phyloP scores from a whole-genome alignment of 2,113 vertebrate species.

The Paramisgurnus dabryanus region DNA sequence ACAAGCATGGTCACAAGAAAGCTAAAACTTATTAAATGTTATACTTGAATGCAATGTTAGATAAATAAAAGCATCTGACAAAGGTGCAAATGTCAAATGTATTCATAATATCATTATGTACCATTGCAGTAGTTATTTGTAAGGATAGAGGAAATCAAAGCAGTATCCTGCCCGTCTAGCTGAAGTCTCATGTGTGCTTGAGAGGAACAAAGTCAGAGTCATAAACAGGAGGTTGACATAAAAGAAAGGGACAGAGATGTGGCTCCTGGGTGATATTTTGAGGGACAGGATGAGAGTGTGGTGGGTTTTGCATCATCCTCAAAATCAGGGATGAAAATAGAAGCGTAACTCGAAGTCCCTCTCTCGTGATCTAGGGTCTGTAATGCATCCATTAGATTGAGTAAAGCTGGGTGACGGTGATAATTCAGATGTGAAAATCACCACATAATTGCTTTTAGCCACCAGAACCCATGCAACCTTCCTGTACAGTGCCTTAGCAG shows the following conservation, averaged over 20 bases:
- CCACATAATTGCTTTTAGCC: slow-evolving; percentile 65
- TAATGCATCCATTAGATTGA: slow-evolving; percentile 33
- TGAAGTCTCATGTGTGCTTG: slow-evolving; percentile 18
- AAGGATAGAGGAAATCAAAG: too few relatives aligned
- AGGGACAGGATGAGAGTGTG: slow-evolving; percentile 9
- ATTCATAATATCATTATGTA: too few relatives aligned
- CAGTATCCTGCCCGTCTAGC: background rate
- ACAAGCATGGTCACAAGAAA: too few relatives aligned
- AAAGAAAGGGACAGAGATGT: slow-evolving; percentile 12
- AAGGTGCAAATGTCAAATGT: too few relatives aligned
- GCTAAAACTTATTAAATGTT: too few relatives aligned
- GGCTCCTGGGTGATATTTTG: slow-evolving; percentile 28
- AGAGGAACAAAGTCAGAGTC: background rate
- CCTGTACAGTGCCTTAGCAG: slow-evolving; percentile 40
- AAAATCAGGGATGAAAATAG: slow-evolving; percentile 17
- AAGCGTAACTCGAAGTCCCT: background rate
- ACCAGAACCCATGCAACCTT: slow-evolving; percentile 54
- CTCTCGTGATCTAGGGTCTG: background rate
- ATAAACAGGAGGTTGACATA: background rate
- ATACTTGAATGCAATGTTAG: too few relatives aligned
- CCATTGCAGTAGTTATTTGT: too few relatives aligned
- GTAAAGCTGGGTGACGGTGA: slow-evolving; percentile 47
- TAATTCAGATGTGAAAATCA: slow-evolving; percentile 47
- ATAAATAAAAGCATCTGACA: too few relatives aligned
- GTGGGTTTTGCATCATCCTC: slow-evolving; percentile 8